A percentile compares a stretch with the other conserved stretches of the same genome.
Evolutionary conservation across 2,113 vertebrate genomes (phyloP).

Genomic region (Regulus satrapa): DNA sequence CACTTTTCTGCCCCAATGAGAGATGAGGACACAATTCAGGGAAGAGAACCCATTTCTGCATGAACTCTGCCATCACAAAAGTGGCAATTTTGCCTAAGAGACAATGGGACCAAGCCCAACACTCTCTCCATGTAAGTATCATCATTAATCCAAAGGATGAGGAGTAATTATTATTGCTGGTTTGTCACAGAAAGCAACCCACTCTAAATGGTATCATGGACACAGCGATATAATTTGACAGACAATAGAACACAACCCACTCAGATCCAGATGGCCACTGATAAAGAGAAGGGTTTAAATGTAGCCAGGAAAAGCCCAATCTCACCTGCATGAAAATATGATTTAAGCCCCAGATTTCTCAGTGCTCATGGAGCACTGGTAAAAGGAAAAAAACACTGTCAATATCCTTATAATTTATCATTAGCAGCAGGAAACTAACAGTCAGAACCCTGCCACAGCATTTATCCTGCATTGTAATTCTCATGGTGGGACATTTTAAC

Average conservation of each 20-base stretch:
- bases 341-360: neutral
- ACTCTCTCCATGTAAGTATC: neutral
- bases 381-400: neutral
- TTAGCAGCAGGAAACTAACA: neutral
- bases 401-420: neutral
- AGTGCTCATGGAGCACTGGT: neutral
- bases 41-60: neutral
- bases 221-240: neutral
- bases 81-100: neutral
- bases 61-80: neutral
- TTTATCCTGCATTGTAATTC: neutral
- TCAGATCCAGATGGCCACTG: neutral
- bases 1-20: fast-evolving
- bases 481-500: neutral
- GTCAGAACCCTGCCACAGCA: neutral
- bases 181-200: neutral
- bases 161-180: neutral
- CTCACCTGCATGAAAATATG: neutral
- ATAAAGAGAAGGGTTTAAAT: neutral
- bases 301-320: neutral
- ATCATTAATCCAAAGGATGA: neutral
- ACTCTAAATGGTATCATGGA: neutral
- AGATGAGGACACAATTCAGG: neutral
- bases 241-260: neutral
- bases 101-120: neutral